Conservation (phyloP, 2,797 vertebrate genomes). For the Epinephelus awoara region DNA sequence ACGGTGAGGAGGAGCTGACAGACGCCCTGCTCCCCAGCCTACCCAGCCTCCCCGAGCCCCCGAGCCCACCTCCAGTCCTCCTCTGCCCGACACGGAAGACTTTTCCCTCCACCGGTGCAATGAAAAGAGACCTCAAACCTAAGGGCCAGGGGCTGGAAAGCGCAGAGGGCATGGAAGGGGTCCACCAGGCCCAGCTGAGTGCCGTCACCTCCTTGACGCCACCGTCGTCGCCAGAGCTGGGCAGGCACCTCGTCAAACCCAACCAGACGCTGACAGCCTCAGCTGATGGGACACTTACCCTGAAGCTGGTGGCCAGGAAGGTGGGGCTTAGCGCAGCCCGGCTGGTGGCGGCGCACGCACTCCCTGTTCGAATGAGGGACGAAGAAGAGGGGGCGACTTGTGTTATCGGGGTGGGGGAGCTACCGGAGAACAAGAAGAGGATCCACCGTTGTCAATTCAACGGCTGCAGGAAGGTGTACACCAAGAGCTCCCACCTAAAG, state of each 20-base stretch:
- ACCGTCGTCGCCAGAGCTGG: constrained; percentile 97
- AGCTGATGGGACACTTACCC: constrained; percentile 93
- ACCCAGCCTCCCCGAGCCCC: constrained; percentile 84
- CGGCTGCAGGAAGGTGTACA: constrained; percentile 99
- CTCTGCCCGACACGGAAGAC: constrained; percentile 88
- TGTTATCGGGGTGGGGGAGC: constrained; percentile 80
- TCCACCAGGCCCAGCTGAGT: constrained; percentile 96
- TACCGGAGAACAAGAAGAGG: constrained; percentile 98
- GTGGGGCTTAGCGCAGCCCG: constrained; percentile 90
- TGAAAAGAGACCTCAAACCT: constrained; percentile 71
- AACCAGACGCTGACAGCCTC: constrained; percentile 92
- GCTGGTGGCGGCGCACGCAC: constrained; percentile 86
- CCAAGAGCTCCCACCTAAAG: constrained; percentile 99
- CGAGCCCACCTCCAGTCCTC: constrained; percentile 84
- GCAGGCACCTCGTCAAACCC: constrained; percentile 95
- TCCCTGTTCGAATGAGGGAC: constrained; percentile 85
- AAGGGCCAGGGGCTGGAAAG: constrained; percentile 67
- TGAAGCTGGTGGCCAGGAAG: constrained; percentile 97
- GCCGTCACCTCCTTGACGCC: constrained; percentile 98
- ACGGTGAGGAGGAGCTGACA: constrained; percentile 88
- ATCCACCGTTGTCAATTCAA: constrained; percentile 99
- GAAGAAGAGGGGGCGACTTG: constrained; percentile 88
- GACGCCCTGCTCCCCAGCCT: constrained; percentile 87
- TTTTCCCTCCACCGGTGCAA: constrained; percentile 43
- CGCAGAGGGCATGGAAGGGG: constrained; percentile 82